Base-by-base conservation (phyloP, 2,888 invertebrate genomes). In the Protodeltote pygarga region DNA sequence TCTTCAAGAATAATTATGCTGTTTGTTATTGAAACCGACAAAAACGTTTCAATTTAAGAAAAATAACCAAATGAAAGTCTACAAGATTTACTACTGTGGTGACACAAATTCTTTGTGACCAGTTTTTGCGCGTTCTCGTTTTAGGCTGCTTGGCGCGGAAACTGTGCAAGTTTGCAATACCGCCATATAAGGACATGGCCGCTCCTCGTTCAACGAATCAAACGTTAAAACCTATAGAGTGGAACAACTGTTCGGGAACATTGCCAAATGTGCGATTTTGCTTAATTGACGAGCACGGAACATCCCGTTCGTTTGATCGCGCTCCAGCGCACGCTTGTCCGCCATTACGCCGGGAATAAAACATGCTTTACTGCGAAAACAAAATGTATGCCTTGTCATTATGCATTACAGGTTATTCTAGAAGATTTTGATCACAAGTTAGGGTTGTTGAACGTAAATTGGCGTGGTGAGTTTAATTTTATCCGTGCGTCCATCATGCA, bases 251-350 rank as follows among this genome's bases (percentile, higher is more conserved):
- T 67, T 64, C 81, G 89, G 90, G 90, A 85, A 78, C 75, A 58
- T 51, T 89, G 90, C 90, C 90, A 90, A 90, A 85, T 82, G 83
- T 83, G 77, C 75, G 84, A 81, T 84, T 87, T 82, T 79, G 75
- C 81, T 83, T 88, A 89, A 90, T 90, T 87, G 89, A 87, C 83
- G 87, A 81, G 78, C 83, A 69, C 68, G 74, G 78, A 77, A 80
- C 85, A 81, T 77, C 78, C 75, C 82, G 83, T 63, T 59, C 75
- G 78, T 83, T 87, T 89, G 87, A 88, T 89, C 85, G 70, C 72
- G 73, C 77, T 81, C 77, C 83, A 83, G 83, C 63, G 52, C 49
- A 46, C 63, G 65, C 51, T 54, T 63, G 68, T 69, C 55, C 45
- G 61, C 57, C 61, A 78, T 77, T 77, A 78, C 75, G 65, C 62